These are phyloP conservation scores for Harmothoe impar DNA, from an alignment of 2,888 invertebrate genomes.

Conservation along the genomic window DNA sequence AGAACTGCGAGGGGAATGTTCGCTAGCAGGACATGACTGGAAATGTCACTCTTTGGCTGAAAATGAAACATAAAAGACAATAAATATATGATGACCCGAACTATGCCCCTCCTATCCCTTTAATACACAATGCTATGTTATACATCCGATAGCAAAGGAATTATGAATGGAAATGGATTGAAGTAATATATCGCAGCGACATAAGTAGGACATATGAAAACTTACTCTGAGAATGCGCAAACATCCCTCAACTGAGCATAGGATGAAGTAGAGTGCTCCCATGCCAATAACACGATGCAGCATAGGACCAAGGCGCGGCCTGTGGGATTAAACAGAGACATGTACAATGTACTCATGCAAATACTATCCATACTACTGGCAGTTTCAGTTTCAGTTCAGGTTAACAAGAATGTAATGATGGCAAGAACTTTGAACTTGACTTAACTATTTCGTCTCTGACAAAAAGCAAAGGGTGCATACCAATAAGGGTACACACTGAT, in stretches of 20 bases:
- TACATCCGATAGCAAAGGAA: too few species aligned
- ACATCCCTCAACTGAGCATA: slow-evolving; percentile 94
- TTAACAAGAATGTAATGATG: background rate
- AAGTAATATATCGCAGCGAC: too few species aligned
- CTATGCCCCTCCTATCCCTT: too few species aligned
- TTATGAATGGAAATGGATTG: too few species aligned
- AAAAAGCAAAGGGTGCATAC: too few species aligned
- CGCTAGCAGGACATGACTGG: slow-evolving; percentile 87
- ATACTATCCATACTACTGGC: slow-evolving; percentile 1
- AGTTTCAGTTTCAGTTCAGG: background rate
- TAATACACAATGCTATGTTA: too few species aligned
- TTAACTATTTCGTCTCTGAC: too few species aligned
- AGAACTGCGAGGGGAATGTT: slow-evolving; percentile 93
- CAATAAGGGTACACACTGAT: background rate
- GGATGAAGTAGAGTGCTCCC: slow-evolving; percentile 91
- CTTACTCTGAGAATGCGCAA: slow-evolving; percentile 87
- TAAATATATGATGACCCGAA: slow-evolving; percentile 43
- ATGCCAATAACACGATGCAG: slow-evolving; percentile 93
- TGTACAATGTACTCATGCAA: background rate
- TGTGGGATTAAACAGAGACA: slow-evolving; percentile 69
- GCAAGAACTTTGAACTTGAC: background rate
- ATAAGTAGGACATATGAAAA: background rate
- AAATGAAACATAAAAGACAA: slow-evolving; percentile 73
- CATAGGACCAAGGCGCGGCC: slow-evolving; percentile 93
- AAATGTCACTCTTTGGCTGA: slow-evolving; percentile 87